phyloP scores from a whole-genome alignment of 2,113 vertebrate genomes.

The Pangasianodon hypophthalmus region DNA sequence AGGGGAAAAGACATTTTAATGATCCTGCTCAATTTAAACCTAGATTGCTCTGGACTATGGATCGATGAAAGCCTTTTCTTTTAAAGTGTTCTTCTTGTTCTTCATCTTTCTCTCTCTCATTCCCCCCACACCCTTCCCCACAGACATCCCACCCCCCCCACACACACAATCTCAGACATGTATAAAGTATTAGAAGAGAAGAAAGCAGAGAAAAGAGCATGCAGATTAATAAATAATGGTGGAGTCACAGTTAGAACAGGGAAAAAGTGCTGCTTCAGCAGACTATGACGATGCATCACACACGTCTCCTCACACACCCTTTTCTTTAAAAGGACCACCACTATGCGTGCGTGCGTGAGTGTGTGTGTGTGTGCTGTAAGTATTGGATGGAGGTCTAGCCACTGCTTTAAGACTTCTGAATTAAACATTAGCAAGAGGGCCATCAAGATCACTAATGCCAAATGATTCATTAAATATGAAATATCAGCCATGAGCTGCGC shows the following conservation, averaged over 20 bases:
- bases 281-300: not conserved
- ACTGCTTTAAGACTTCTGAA: constrained; percentile 31
- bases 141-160: not conserved
- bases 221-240: constrained; percentile 30
- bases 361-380: constrained; percentile 18
- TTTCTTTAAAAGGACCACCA: not conserved
- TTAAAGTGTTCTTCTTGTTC: not conserved
- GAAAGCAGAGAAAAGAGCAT: not conserved
- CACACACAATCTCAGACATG: not conserved
- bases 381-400: constrained; percentile 17
- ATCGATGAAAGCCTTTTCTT: constrained; percentile 12
- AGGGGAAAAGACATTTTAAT: constrained; percentile 48
- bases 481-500: not conserved
- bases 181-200: constrained; percentile 8
- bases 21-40: constrained; percentile 39
- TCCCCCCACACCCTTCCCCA: not conserved
- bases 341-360: not conserved
- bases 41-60: constrained; percentile 21
- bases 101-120: not conserved
- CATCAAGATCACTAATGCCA: constrained; percentile 43
- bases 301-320: not conserved
- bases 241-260: not conserved
- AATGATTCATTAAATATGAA: constrained; percentile 43
- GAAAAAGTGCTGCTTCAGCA: constrained; percentile 24
- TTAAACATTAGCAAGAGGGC: constrained; percentile 38